Evolutionary conservation across 2,888 invertebrate species (phyloP).

Genomic region (Calameuta idolon): DNA sequence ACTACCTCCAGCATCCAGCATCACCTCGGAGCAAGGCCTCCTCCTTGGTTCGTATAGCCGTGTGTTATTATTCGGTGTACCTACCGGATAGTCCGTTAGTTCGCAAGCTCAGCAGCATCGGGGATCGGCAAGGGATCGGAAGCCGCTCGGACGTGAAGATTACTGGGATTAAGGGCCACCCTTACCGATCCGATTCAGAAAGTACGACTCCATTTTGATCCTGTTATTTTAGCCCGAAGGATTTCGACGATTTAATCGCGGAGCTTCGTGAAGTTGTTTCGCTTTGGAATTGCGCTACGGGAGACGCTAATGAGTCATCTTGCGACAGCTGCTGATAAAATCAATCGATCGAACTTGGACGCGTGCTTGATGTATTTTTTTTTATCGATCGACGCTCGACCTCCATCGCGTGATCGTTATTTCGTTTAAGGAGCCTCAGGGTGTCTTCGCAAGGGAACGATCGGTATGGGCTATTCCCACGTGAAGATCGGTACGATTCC

Average conservation of each 20-base stretch:
- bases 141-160: conserved; percentile 63
- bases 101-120: conserved; percentile 21
- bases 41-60: conserved; percentile 25
- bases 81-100: conserved; percentile 28
- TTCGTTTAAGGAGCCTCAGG: not conserved
- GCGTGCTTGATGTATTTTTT: not conserved
- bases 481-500: not conserved
- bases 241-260: not conserved
- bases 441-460: not conserved
- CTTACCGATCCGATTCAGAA: conserved; percentile 33
- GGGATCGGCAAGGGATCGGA: conserved; percentile 40
- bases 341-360: not conserved
- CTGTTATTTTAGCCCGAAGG: not conserved
- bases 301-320: not conserved
- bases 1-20: conserved; percentile 23
- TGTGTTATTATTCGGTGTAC: conserved; percentile 62
- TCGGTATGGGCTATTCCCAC: not conserved
- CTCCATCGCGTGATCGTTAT: not conserved
- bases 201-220: conserved; percentile 14
- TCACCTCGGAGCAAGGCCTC: conserved; percentile 20
- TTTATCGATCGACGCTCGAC: not conserved
- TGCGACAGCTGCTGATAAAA: not conserved
- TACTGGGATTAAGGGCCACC: conserved; percentile 62
- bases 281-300: not conserved
- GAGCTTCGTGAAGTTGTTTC: not conserved